Evolutionary conservation across 2,888 invertebrate genomes (phyloP).

Genomic region (Polymixis flavicincta): DNA sequence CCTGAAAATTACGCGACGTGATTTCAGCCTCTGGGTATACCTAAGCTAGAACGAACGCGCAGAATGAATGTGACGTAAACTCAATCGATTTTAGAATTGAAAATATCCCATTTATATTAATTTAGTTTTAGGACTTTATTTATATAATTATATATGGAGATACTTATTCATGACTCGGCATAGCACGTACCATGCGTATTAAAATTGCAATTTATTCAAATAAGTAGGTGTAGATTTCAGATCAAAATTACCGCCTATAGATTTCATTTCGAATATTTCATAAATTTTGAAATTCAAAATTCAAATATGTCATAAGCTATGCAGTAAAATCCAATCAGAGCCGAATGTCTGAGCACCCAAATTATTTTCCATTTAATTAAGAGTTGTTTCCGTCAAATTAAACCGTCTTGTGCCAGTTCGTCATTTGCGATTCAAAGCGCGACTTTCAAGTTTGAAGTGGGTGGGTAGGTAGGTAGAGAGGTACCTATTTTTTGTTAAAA

Average conservation of each 20-base stretch:
- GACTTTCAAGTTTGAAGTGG: slow-evolving; percentile 72
- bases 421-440: slow-evolving; percentile 84
- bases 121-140: too few relatives aligned
- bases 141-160: too few relatives aligned
- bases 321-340: slow-evolving; percentile 59
- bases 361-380: slow-evolving; percentile 84
- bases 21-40: too few relatives aligned
- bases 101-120: too few relatives aligned
- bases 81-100: too few relatives aligned
- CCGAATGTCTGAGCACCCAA: slow-evolving; percentile 66
- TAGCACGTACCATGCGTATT: too few relatives aligned
- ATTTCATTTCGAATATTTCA: slow-evolving; percentile 46
- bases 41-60: too few relatives aligned
- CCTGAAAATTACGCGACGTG: too few relatives aligned
- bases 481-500: slow-evolving; percentile 64
- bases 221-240: not conserved
- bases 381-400: slow-evolving; percentile 82
- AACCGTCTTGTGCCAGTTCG: slow-evolving; percentile 76
- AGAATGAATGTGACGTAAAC: too few relatives aligned
- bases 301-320: slow-evolving; percentile 60
- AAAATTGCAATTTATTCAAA: not conserved
- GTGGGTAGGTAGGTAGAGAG: slow-evolving; percentile 32
- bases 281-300: slow-evolving; percentile 61
- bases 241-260: slow-evolving; percentile 36
- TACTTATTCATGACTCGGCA: too few relatives aligned